A percentile compares a stretch with the other conserved stretches of the same genome.
Conservation (phyloP, 2,888 invertebrate species). For the Baronia brevicornis region DNA sequence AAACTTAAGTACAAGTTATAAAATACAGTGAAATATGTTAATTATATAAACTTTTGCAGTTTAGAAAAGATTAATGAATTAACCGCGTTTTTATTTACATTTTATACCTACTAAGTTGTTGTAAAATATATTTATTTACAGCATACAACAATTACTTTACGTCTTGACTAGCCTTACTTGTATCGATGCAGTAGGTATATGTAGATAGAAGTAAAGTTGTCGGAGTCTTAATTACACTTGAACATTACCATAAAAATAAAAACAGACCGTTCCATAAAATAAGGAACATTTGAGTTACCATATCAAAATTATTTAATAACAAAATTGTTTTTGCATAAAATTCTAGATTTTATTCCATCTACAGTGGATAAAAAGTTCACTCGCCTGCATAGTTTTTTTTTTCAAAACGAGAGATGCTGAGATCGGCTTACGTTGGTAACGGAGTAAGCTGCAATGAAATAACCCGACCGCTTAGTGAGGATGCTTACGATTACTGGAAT, state of each 20-base stretch:
- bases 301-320: conserved; percentile 21
- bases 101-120: too few relatives aligned
- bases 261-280: conserved; percentile 16
- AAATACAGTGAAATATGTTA: too few relatives aligned
- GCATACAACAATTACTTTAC: too few relatives aligned
- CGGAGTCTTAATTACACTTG: conserved; percentile 8
- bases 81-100: too few relatives aligned
- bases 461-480: conserved; percentile 47
- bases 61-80: too few relatives aligned
- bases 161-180: too few relatives aligned
- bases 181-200: too few relatives aligned
- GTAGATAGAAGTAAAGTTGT: conserved; percentile 4
- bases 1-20: too few relatives aligned
- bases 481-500: conserved; percentile 50
- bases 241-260: conserved; percentile 16
- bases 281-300: conserved; percentile 12
- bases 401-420: conserved; percentile 22
- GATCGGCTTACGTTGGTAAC: conserved; percentile 16
- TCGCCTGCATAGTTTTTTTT: conserved; percentile 41
- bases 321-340: conserved; percentile 42
- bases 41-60: too few relatives aligned
- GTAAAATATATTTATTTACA: too few relatives aligned
- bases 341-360: conserved; percentile 35
- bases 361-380: conserved; percentile 34
- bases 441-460: conserved; percentile 51